Evolutionary conservation across 2,797 vertebrate species (phyloP).

Genomic region (Micropoecilia bifurca): DNA sequence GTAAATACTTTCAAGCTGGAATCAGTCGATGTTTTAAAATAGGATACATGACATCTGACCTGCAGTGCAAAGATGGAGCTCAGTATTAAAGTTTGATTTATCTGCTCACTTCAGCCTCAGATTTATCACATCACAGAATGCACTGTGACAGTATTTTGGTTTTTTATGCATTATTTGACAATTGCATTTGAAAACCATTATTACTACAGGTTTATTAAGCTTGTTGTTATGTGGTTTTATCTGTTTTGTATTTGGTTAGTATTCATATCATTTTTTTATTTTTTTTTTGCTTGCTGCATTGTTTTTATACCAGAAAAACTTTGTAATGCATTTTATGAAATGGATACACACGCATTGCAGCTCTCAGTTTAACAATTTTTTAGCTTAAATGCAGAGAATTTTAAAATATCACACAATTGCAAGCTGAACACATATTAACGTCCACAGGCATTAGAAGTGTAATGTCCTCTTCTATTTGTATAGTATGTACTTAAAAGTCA

Average conservation of each 20-base stretch:
- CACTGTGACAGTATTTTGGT: not conserved
- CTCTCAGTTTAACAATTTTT: not conserved
- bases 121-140: not conserved
- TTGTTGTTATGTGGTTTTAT: not conserved
- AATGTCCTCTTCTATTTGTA: not conserved
- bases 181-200: not conserved
- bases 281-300: not conserved
- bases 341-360: not conserved
- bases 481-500: not conserved
- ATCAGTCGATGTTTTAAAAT: not conserved
- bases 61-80: not conserved
- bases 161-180: not conserved
- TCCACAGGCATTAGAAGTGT: too few species aligned
- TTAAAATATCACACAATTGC: not conserved
- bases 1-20: not conserved
- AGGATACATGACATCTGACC: not conserved
- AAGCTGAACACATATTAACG: not conserved
- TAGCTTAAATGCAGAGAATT: not conserved
- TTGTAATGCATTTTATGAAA: not conserved
- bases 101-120: not conserved
- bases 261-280: not conserved
- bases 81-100: not conserved
- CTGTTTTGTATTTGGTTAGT: not conserved
- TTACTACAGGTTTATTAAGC: not conserved
- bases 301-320: not conserved